A percentile compares a stretch with the other conserved stretches of the same genome.
Evolutionary conservation across 2,113 vertebrate species (phyloP).

Genomic region (Sula dactylatra): DNA sequence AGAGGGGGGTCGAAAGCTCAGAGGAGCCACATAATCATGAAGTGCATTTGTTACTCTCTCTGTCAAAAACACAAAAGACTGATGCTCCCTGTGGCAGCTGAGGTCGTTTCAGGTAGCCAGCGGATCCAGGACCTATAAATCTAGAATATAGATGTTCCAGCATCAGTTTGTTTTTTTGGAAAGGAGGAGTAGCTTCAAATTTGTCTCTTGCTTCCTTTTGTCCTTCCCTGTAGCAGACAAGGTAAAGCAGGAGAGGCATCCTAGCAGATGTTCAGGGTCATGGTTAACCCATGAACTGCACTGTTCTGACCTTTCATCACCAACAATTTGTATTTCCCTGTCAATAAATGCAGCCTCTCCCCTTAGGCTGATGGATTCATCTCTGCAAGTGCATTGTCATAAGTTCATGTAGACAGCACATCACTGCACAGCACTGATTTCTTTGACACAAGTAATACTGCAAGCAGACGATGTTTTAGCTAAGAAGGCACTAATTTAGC

Average conservation of each 20-base stretch:
- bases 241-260: neutral
- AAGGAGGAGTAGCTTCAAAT: neutral
- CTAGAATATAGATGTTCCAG: neutral
- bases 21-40: neutral
- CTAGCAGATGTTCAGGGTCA: neutral
- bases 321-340: neutral
- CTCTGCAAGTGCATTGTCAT: neutral
- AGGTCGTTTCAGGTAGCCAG: neutral
- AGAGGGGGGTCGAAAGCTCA: neutral
- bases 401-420: neutral
- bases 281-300: neutral
- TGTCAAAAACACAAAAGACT: neutral
- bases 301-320: neutral
- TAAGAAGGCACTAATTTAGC: neutral
- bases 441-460: neutral
- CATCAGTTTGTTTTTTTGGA: neutral
- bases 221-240: neutral
- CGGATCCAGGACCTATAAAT: neutral
- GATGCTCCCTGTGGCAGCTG: fast-evolving
- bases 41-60: neutral
- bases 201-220: neutral
- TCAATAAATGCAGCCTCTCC: neutral
- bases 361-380: neutral
- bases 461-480: neutral
- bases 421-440: neutral